Percentiles rank a stretch among this genome's conserved stretches.
phyloP scores from a whole-genome alignment of 1,140 invertebrate genomes.

The Drosophila kohkoa region DNA sequence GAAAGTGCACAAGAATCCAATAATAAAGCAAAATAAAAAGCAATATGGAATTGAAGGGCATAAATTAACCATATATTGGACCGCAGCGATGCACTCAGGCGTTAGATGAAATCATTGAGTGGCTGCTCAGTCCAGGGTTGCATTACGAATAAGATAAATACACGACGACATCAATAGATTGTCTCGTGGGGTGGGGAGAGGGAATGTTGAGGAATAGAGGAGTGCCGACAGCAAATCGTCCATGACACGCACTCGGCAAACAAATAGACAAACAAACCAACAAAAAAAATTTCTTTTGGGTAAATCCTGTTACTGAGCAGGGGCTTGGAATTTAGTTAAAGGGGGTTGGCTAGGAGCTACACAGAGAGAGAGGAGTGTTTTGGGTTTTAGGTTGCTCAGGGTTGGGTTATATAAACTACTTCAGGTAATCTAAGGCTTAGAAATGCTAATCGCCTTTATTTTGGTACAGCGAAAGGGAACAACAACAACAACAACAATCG shows the following conservation, averaged over 20 bases:
- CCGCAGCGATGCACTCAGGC: slow-evolving; percentile 62
- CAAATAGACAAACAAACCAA: slow-evolving; percentile 50
- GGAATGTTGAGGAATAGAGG: background rate
- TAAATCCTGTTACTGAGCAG: slow-evolving; percentile 76
- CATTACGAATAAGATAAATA: slow-evolving; percentile 13
- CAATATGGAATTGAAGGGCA: slow-evolving; percentile 47
- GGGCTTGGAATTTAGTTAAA: slow-evolving; percentile 9
- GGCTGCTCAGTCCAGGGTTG: slow-evolving; percentile 42
- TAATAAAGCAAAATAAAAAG: slow-evolving; percentile 38
- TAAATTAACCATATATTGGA: slow-evolving; percentile 62
- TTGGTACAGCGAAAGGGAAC: slow-evolving; percentile 38
- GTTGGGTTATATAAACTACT: slow-evolving; percentile 75
- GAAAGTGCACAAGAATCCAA: slow-evolving; percentile 34
- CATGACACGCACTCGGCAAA: slow-evolving; percentile 45
- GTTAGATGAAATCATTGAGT: slow-evolving; percentile 60
- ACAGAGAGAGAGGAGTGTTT: background rate
- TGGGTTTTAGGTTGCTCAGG: slow-evolving; percentile 31
- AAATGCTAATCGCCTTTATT: slow-evolving; percentile 83
- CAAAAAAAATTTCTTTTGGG: slow-evolving; percentile 17
- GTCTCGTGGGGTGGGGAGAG: slow-evolving; percentile 1
- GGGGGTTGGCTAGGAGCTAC: background rate
- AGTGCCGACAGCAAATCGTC: slow-evolving; percentile 48
- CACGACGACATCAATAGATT: slow-evolving; percentile 5
- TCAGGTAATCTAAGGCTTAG: slow-evolving; percentile 82
- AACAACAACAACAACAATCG: slow-evolving; percentile 38